Conservation (phyloP, 2,888 invertebrate species). For the Agrochola litura region DNA sequence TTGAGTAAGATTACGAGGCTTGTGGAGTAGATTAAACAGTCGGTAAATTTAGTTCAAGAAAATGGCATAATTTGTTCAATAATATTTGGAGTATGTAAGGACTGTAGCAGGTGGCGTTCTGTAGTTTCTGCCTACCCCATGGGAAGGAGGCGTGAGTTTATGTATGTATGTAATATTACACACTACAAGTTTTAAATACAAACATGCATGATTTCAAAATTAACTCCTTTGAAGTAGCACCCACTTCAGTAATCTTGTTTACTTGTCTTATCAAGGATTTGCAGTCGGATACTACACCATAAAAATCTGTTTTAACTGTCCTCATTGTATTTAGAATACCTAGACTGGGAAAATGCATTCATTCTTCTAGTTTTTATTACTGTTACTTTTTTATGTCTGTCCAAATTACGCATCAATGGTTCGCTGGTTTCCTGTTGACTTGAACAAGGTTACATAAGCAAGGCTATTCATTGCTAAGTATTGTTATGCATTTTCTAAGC, state of each 20-base stretch:
- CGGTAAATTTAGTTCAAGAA: not conserved
- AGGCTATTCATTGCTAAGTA: constrained; percentile 51
- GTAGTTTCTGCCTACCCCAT: too few species aligned
- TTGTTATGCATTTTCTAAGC: constrained; percentile 24
- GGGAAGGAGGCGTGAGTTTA: too few species aligned
- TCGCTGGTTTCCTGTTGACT: constrained; percentile 50
- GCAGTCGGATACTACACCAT: not conserved
- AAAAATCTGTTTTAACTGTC: constrained; percentile 1
- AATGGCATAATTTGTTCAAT: not conserved
- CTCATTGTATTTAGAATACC: not conserved
- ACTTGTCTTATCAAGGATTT: constrained; percentile 32
- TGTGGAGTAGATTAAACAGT: not conserved
- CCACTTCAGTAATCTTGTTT: constrained; percentile 34
- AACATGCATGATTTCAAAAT: constrained; percentile 2
- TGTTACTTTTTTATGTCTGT: constrained; percentile 31
- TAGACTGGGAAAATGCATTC: constrained; percentile 8
- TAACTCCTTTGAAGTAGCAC: not conserved
- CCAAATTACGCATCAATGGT: constrained; percentile 51
- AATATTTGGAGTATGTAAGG: too few species aligned
- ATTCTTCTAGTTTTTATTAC: constrained; percentile 22
- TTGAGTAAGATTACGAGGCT: not conserved
- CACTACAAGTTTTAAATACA: not conserved
- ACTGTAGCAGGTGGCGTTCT: too few species aligned
- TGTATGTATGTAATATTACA: too few species aligned
- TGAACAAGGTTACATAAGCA: constrained; percentile 48